Percentiles rank a stretch among this genome's conserved stretches.
These are phyloP conservation scores for Lepeophtheirus salmonis DNA, from an alignment of 1,140 invertebrate species.

Conservation along the genomic window DNA sequence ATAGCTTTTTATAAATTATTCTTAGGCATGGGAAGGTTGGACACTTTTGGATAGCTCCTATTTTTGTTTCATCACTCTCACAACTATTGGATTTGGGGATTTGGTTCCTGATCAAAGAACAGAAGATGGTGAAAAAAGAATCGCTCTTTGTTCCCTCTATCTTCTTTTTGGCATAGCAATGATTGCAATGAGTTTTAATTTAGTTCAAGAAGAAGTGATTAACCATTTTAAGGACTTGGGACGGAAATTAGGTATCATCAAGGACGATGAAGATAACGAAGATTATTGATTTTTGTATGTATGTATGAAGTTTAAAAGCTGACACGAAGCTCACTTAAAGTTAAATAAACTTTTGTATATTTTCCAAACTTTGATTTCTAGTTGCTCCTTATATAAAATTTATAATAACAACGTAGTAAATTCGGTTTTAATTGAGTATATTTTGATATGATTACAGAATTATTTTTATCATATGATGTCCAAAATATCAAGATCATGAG, in stretches of 20 bases:
- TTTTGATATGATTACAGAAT: too few relatives aligned
- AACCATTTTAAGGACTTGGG: constrained; percentile 63
- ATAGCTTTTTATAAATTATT: neutral
- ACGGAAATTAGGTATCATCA: constrained; percentile 60
- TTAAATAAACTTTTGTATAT: too few relatives aligned
- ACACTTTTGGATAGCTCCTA: constrained; percentile 72
- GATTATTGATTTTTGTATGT: too few relatives aligned
- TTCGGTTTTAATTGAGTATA: too few relatives aligned
- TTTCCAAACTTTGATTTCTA: too few relatives aligned
- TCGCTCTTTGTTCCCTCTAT: constrained; percentile 78
- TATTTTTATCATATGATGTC: too few relatives aligned
- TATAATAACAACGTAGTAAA: too few relatives aligned
- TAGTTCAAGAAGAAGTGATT: constrained; percentile 80
- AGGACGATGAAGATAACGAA: constrained; percentile 42
- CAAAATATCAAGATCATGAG: too few relatives aligned
- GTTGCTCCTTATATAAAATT: too few relatives aligned
- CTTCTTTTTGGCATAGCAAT: constrained; percentile 88
- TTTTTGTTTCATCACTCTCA: constrained; percentile 87
- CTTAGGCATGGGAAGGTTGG: constrained; percentile 48
- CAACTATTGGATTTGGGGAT: constrained; percentile 85
- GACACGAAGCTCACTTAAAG: too few relatives aligned
- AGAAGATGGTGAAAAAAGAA: constrained; percentile 36
- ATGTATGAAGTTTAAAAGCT: too few relatives aligned
- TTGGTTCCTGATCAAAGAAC: constrained; percentile 67
- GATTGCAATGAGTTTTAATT: constrained; percentile 93